Percentiles rank a stretch among this genome's conserved stretches.
Evolutionary conservation across 2,888 invertebrate genomes (phyloP).

Genomic region (Arctia plantaginis): DNA sequence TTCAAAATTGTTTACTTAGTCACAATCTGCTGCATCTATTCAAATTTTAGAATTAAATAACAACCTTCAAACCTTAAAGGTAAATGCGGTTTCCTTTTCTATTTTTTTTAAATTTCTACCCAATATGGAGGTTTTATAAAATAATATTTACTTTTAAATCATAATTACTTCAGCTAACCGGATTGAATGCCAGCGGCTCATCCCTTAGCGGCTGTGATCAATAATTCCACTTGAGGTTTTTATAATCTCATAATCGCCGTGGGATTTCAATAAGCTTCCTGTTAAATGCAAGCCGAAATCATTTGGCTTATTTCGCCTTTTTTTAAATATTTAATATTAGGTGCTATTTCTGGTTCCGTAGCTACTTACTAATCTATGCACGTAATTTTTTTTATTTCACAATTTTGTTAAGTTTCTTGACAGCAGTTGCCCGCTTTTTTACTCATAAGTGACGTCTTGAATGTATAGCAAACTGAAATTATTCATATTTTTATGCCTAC

Average conservation of each 20-base stretch:
- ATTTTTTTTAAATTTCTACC: conserved; percentile 17
- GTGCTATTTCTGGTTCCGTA: conserved; percentile 13
- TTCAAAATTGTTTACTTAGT: neutral
- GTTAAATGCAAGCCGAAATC: conserved; percentile 72
- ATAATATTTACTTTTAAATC: conserved; percentile 50
- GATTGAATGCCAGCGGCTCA: conserved; percentile 60
- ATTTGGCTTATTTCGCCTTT: conserved; percentile 61
- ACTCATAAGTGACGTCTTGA: neutral
- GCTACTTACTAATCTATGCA: neutral
- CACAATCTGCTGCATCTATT: neutral
- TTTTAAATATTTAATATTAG: conserved; percentile 43
- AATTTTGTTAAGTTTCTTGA: neutral
- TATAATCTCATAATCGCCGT: conserved; percentile 77
- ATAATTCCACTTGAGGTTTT: conserved; percentile 82
- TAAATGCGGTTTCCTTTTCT: conserved; percentile 30
- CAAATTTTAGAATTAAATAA: neutral
- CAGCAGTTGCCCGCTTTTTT: neutral
- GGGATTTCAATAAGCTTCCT: conserved; percentile 82
- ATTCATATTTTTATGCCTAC: neutral
- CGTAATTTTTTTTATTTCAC: neutral
- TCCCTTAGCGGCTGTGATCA: conserved; percentile 74
- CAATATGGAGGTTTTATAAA: conserved; percentile 32
- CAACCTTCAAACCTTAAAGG: neutral
- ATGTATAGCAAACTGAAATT: neutral
- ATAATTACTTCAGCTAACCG: conserved; percentile 68